These are phyloP conservation scores for Temnothorax nylanderi DNA, from an alignment of 1,140 invertebrate genomes.

Conservation along the genomic window DNA sequence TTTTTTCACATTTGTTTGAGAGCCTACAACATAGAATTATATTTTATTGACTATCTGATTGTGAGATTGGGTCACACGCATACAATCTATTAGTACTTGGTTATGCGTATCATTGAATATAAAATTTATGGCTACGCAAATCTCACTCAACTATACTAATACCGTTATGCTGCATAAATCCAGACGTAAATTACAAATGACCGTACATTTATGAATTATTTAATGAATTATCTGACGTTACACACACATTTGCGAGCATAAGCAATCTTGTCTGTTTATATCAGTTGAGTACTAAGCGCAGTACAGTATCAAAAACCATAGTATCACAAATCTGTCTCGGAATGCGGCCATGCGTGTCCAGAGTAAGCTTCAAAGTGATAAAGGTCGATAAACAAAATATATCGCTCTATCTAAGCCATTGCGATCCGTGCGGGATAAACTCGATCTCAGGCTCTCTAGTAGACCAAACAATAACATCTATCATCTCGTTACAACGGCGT, in stretches of 20 bases:
- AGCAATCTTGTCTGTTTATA: not conserved
- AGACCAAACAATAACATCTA: conserved; percentile 76
- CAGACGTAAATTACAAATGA: conserved; percentile 12
- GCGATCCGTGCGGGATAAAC: conserved; percentile 21
- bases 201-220: conserved; percentile 44
- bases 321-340: conserved; percentile 35
- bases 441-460: conserved; percentile 25
- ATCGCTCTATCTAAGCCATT: conserved; percentile 1
- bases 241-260: not conserved
- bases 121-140: conserved; percentile 17
- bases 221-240: conserved; percentile 21
- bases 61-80: not conserved
- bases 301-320: not conserved
- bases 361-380: conserved; percentile 32
- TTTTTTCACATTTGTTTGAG: conserved; percentile 2
- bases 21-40: not conserved
- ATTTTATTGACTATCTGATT: not conserved
- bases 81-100: not conserved
- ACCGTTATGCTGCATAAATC: conserved; percentile 22
- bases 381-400: conserved; percentile 54
- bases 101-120: not conserved
- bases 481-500: conserved; percentile 65
- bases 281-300: not conserved
- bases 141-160: not conserved
- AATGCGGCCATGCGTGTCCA: conserved; percentile 19